Base-by-base conservation (phyloP, 2,797 vertebrate species). In the Enteromius radiatus region DNA sequence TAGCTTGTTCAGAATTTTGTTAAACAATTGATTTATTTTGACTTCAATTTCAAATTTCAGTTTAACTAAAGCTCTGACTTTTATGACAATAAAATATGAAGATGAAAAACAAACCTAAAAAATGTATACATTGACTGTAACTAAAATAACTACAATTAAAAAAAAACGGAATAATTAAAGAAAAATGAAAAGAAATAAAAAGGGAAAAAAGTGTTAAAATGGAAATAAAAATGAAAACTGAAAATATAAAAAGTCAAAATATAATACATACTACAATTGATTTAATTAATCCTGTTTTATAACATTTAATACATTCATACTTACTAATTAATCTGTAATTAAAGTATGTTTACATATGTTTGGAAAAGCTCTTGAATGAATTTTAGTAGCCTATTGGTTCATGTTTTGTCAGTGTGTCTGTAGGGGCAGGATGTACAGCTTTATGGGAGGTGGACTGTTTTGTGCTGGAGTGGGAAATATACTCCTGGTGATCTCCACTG, bases 381-480 rank as follows among this genome's bases (percentile, higher is more conserved):
- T 74, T 38, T 15, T 8, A 52, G 9, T 21, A n/a, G n/a, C n/a
- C n/a, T n/a, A 19, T 65, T 81, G 15, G 26, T 17, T 14, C 71
- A 82, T 88, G 80, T 81, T 85, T 41, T 36, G 19, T 77, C 23
- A 71, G 41, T 70, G 70, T 74, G 68, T 84, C 73, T 85, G 64
- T 82, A 88, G 87, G 77, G 85, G 70, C 90, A 95, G 89, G 90
- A 95, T 96, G 95, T 95, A 96, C 92, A 96, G 95, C 92, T 95
- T 96, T 92, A 96, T 96, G 95, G 95, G 95, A 90, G 95, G 95
- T 80, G 95, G 95, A 86, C 89, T 96, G 89, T 96, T 96, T 92
- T 95, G 95, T 75, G 95, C 95, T 0, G 94, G 94, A 85, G 85
- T 96, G 12, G 93, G 95, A 73, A 96, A 96, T 89, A 95, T 96